Conservation (phyloP, 2,888 invertebrate genomes). For the Dinocampus coccinellae region DNA sequence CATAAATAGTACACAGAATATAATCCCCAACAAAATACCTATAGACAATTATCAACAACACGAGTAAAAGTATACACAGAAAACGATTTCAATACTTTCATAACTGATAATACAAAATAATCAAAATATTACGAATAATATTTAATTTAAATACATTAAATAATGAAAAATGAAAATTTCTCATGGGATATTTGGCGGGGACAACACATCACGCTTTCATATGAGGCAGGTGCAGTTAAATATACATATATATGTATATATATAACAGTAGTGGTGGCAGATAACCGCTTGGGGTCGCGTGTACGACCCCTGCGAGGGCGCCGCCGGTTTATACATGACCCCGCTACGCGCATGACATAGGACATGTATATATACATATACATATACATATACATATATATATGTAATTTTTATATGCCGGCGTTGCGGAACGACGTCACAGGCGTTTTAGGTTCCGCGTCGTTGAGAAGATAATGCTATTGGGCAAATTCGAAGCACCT, state of each 20-base stretch:
- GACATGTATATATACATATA: background rate
- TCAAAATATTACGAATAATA: too few species aligned
- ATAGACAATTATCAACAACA: too few species aligned
- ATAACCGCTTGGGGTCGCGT: constrained; percentile 30
- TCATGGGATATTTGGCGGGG: background rate
- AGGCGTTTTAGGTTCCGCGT: constrained; percentile 5
- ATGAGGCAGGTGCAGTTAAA: constrained; percentile 22
- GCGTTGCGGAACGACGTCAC: constrained; percentile 23
- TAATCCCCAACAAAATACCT: too few species aligned
- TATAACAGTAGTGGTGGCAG: constrained; percentile 20
- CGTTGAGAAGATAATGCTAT: constrained; percentile 10
- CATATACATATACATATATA: background rate
- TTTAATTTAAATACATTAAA: too few species aligned
- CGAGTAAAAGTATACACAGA: too few species aligned
- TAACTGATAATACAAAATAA: too few species aligned
- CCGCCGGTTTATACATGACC: constrained; percentile 21
- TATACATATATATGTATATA: background rate
- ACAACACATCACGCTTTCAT: background rate
- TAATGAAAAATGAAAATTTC: background rate
- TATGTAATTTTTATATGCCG: background rate
- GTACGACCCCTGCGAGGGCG: constrained; percentile 36
- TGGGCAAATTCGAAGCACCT: constrained; percentile 17
- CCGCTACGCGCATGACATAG: constrained; percentile 13
- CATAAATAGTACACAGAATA: background rate
- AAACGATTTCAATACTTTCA: too few species aligned